These are phyloP conservation scores for Rhinolophus ferrumequinum DNA, from an alignment of 2,113 vertebrate genomes.

Conservation along the genomic window DNA sequence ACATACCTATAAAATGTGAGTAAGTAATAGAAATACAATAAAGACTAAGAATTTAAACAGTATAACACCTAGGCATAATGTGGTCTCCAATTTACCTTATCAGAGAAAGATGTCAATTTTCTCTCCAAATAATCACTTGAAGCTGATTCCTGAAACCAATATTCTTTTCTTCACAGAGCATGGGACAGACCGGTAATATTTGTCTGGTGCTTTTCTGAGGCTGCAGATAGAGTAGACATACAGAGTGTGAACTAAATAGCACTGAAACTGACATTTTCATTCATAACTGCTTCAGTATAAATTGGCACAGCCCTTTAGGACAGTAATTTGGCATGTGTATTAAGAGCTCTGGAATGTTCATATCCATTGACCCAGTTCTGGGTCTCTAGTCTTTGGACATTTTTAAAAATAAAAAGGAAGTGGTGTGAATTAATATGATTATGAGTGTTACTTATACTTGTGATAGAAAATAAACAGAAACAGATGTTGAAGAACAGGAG, in stretches of 20 bases:
- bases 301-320: neutral
- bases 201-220: neutral
- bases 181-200: neutral
- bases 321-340: neutral
- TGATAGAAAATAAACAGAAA: slow-evolving; percentile 21
- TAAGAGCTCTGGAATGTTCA: neutral
- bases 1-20: slow-evolving; percentile 12
- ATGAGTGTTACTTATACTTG: neutral
- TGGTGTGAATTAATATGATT: neutral
- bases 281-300: neutral
- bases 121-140: slow-evolving; percentile 28
- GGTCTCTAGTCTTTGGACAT: neutral
- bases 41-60: slow-evolving; percentile 43
- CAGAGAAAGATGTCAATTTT: slow-evolving; percentile 39
- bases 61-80: neutral
- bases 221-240: neutral
- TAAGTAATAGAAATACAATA: slow-evolving; percentile 41
- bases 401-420: neutral
- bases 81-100: slow-evolving; percentile 25
- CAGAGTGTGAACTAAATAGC: neutral
- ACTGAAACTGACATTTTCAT: neutral
- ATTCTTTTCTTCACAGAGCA: neutral
- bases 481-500: neutral
- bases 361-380: neutral
- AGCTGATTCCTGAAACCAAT: neutral